Evolutionary conservation across 1,140 invertebrate species (phyloP).

Genomic region (Mycetomoellerius zeteki): DNA sequence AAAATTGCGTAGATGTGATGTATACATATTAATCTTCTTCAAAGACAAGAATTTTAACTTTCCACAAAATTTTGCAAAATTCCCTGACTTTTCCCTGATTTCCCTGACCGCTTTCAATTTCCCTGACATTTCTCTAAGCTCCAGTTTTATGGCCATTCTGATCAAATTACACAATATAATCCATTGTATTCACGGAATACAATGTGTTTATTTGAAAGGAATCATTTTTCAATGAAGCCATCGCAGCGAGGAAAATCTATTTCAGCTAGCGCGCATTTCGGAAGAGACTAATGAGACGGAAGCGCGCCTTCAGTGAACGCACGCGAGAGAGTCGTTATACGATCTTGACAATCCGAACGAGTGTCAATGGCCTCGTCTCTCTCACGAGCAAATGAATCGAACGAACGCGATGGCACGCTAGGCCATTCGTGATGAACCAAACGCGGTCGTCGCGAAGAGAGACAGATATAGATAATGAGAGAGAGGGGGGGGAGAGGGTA

Average conservation of each 20-base stretch:
- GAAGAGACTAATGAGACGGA: slow-evolving; percentile 8
- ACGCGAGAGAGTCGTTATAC: slow-evolving; percentile 59
- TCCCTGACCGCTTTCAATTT: no score
- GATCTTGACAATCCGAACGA: slow-evolving; percentile 75
- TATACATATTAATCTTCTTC: no score
- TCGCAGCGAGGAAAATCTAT: no score
- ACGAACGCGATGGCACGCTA: slow-evolving; percentile 51
- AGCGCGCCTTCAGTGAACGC: slow-evolving; percentile 14
- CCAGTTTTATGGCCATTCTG: no score
- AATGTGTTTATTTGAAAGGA: background rate
- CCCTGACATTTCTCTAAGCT: no score
- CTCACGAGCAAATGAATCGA: slow-evolving; percentile 56
- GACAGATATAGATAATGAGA: background rate
- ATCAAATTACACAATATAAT: slow-evolving; percentile 1
- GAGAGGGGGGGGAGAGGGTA: no score
- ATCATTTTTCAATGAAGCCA: background rate
- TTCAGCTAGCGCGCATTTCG: background rate
- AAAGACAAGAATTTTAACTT: no score
- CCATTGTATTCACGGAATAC: background rate
- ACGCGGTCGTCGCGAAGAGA: slow-evolving; percentile 24
- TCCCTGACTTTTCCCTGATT: no score
- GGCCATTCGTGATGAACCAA: slow-evolving; percentile 51
- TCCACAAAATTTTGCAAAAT: no score
- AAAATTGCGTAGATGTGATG: no score
- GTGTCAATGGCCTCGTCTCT: slow-evolving; percentile 78